Percentiles rank a stretch among this genome's conserved stretches.
These are phyloP conservation scores for Cottoperca gobio DNA, from an alignment of 2,797 vertebrate genomes.

Conservation along the genomic window DNA sequence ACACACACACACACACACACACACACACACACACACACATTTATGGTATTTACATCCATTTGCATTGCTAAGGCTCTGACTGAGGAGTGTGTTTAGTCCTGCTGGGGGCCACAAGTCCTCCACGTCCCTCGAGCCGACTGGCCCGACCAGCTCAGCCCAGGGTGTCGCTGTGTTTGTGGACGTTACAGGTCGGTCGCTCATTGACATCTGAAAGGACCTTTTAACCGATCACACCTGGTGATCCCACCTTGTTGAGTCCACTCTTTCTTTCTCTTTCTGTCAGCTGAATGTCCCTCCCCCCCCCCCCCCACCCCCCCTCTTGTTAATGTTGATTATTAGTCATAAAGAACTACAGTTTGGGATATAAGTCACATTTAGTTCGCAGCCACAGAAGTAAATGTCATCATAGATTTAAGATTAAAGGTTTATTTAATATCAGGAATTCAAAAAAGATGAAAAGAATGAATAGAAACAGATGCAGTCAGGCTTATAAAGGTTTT, in stretches of 20 bases:
- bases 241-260: conserved; percentile 17
- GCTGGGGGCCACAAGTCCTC: conserved; percentile 62
- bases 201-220: conserved; percentile 17
- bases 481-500: too few species aligned
- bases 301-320: background rate
- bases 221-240: conserved; percentile 17
- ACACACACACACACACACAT: conserved; percentile 48
- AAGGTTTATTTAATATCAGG: background rate
- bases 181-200: conserved; percentile 35
- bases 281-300: background rate
- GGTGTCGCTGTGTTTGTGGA: conserved; percentile 52
- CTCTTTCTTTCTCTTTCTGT: background rate
- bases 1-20: conserved; percentile 54
- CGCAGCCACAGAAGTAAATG: background rate
- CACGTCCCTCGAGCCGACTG: conserved; percentile 13
- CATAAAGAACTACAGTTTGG: background rate
- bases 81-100: conserved; percentile 80
- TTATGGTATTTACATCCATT: conserved; percentile 78
- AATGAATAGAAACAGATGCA: too few species aligned
- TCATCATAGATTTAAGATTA: background rate
- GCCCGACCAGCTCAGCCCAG: conserved; percentile 16
- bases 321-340: background rate
- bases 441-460: too few species aligned
- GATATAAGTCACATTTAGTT: too few species aligned
- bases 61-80: conserved; percentile 73